Evolutionary conservation across 2,113 vertebrate genomes (phyloP).

Genomic region (Psilopsiagon aurifrons): DNA sequence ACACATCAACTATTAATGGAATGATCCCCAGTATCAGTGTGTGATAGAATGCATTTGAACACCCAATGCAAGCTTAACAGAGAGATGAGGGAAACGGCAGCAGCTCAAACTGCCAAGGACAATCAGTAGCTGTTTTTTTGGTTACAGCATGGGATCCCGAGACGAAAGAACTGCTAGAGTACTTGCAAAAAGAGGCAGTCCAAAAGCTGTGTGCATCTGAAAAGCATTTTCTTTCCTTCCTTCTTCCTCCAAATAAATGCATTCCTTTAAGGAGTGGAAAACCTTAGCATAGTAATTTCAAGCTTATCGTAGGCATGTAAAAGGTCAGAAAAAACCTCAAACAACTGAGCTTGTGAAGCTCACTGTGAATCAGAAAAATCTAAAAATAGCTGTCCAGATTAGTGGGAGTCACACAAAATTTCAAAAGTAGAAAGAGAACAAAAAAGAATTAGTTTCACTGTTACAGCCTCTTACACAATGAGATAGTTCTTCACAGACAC

Average conservation of each 20-base stretch:
- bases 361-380: neutral
- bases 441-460: neutral
- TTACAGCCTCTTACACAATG: neutral
- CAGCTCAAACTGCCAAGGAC: neutral
- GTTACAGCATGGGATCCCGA: neutral
- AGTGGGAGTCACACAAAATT: neutral
- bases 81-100: neutral
- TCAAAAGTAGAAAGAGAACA: neutral
- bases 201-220: neutral
- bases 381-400: neutral
- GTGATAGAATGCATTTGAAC: neutral
- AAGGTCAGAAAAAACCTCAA: neutral
- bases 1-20: neutral
- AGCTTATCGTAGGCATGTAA: neutral
- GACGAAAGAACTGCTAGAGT: neutral
- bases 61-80: neutral
- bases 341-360: neutral
- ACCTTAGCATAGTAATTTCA: neutral
- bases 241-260: neutral
- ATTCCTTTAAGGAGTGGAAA: neutral
- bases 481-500: neutral
- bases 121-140: neutral
- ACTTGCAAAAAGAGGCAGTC: neutral
- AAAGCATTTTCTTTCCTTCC: neutral
- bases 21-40: rapidly evolving